These are phyloP conservation scores for Aromia moschata DNA, from an alignment of 2,888 invertebrate species.

Conservation along the genomic window DNA sequence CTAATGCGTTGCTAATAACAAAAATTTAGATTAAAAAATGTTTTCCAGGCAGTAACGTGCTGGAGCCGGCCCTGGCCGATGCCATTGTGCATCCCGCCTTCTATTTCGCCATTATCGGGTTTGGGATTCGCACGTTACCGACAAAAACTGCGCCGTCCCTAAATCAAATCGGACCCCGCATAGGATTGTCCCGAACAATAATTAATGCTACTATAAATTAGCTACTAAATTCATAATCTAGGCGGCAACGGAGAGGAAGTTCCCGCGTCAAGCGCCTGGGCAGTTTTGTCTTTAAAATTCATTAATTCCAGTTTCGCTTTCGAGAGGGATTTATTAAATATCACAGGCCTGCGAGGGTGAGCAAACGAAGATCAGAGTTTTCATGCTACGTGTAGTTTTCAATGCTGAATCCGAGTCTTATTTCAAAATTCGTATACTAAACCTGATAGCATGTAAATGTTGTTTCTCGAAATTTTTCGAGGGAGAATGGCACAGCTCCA, in stretches of 20 bases:
- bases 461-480: too few species aligned
- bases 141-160: constrained; percentile 18
- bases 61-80: too few species aligned
- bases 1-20: too few species aligned
- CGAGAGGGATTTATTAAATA: neutral
- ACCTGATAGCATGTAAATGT: too few species aligned
- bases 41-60: too few species aligned
- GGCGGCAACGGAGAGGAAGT: constrained; percentile 10
- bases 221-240: constrained; percentile 18
- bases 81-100: constrained; percentile 22
- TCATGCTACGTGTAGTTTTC: too few species aligned
- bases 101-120: constrained; percentile 20
- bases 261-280: neutral
- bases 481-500: too few species aligned
- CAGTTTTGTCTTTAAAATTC: constrained; percentile 7
- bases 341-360: too few species aligned
- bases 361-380: too few species aligned
- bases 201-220: constrained; percentile 22
- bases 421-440: too few species aligned
- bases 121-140: constrained; percentile 16
- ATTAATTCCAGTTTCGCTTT: neutral
- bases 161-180: constrained; percentile 21
- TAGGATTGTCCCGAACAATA: constrained; percentile 23
- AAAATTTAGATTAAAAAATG: too few species aligned
- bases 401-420: too few species aligned